Evolutionary conservation across 2,888 invertebrate genomes (phyloP).

Genomic region (Epinotia nisella): DNA sequence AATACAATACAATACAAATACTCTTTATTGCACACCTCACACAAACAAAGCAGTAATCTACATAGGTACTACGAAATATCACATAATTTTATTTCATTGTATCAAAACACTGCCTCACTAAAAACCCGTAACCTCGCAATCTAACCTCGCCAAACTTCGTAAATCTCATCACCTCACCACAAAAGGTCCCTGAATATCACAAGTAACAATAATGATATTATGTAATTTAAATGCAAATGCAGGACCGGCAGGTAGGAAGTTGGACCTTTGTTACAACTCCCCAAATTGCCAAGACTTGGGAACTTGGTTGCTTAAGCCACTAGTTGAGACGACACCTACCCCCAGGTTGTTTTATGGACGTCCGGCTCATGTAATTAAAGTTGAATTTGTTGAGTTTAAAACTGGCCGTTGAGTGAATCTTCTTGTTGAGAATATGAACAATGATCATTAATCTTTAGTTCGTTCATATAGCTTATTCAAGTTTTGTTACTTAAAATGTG

Average conservation of each 20-base stretch:
- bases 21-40: too few relatives aligned
- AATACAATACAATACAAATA: too few relatives aligned
- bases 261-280: conserved; percentile 42
- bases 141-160: conserved; percentile 27
- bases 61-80: too few relatives aligned
- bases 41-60: too few relatives aligned
- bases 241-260: conserved; percentile 39
- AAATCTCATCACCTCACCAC: conserved; percentile 33
- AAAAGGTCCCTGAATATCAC: conserved; percentile 40
- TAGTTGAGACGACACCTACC: conserved; percentile 41
- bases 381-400: conserved; percentile 20
- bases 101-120: neutral
- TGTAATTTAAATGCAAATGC: conserved; percentile 44
- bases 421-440: conserved; percentile 13
- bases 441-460: neutral
- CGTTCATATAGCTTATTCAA: neutral
- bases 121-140: conserved; percentile 13
- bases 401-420: neutral
- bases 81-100: too few relatives aligned
- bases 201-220: conserved; percentile 42
- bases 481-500: too few relatives aligned
- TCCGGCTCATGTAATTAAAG: conserved; percentile 39
- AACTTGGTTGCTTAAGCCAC: conserved; percentile 39
- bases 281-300: conserved; percentile 39
- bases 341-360: conserved; percentile 35